These are phyloP conservation scores for Plusia festucae DNA, from an alignment of 2,888 invertebrate genomes.

Conservation along the genomic window DNA sequence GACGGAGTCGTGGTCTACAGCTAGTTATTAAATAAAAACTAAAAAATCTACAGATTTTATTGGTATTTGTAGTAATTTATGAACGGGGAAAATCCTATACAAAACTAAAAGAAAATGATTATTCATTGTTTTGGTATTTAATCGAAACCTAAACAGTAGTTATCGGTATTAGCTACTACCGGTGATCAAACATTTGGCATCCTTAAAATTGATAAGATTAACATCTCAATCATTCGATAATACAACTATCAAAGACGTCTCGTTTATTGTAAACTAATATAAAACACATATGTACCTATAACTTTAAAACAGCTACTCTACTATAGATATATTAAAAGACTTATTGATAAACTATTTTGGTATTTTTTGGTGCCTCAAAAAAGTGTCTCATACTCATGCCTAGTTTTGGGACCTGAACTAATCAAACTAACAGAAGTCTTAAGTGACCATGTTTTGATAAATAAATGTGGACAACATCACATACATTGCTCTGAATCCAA, in stretches of 20 bases:
- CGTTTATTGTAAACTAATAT: slow-evolving; percentile 11
- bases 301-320: slow-evolving; percentile 46
- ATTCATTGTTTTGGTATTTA: slow-evolving; percentile 14
- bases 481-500: too few species aligned
- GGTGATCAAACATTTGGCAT: slow-evolving; percentile 46
- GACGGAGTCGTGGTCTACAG: too few species aligned
- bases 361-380: too few species aligned
- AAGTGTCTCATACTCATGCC: too few species aligned
- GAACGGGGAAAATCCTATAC: not conserved
- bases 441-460: too few species aligned
- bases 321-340: slow-evolving; percentile 19
- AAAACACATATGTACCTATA: slow-evolving; percentile 18
- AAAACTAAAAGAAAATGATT: slow-evolving; percentile 2
- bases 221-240: slow-evolving; percentile 42
- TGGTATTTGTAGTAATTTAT: not conserved
- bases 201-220: slow-evolving; percentile 58
- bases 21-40: too few species aligned
- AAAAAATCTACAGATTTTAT: too few species aligned
- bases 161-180: slow-evolving; percentile 53
- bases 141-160: slow-evolving; percentile 53
- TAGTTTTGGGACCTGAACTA: too few species aligned
- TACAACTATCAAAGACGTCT: slow-evolving; percentile 23
- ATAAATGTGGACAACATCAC: too few species aligned
- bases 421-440: too few species aligned
- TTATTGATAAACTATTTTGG: not conserved